These are phyloP conservation scores for Florisuga fusca DNA, from an alignment of 2,797 vertebrate species.

Conservation along the genomic window DNA sequence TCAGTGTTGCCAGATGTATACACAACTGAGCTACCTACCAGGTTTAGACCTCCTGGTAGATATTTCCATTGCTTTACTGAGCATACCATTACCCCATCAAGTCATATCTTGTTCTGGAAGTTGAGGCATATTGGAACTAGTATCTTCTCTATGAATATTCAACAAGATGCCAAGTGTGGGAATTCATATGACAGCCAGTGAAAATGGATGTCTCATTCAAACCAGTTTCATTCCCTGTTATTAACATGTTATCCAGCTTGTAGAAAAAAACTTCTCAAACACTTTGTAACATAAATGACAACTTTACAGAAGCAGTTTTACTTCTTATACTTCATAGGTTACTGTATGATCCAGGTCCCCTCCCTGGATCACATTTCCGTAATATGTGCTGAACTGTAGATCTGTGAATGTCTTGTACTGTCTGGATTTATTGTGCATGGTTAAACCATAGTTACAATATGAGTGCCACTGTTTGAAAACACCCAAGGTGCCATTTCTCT, in stretches of 20 bases:
- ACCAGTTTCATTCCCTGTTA: not conserved
- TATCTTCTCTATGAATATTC: not conserved
- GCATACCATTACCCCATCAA: not conserved
- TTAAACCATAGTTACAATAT: not conserved
- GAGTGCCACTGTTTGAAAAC: fast-evolving
- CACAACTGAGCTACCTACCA: not conserved
- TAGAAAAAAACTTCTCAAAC: not conserved
- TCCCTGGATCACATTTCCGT: not conserved
- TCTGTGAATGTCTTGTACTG: not conserved
- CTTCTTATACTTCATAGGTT: not conserved
- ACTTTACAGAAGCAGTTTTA: not conserved
- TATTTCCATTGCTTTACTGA: not conserved
- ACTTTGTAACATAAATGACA: fast-evolving
- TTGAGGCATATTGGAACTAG: not conserved
- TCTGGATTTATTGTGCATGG: not conserved
- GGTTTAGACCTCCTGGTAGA: not conserved
- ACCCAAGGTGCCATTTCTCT: not conserved
- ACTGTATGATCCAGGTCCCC: not conserved
- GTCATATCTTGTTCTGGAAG: not conserved
- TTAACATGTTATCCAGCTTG: not conserved
- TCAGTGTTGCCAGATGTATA: not conserved
- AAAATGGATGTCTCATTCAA: not conserved
- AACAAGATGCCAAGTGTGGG: not conserved
- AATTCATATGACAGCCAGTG: not conserved
- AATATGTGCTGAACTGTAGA: not conserved